phyloP scores from a whole-genome alignment of 2,797 vertebrate species.

The Takifugu ocellatus region DNA sequence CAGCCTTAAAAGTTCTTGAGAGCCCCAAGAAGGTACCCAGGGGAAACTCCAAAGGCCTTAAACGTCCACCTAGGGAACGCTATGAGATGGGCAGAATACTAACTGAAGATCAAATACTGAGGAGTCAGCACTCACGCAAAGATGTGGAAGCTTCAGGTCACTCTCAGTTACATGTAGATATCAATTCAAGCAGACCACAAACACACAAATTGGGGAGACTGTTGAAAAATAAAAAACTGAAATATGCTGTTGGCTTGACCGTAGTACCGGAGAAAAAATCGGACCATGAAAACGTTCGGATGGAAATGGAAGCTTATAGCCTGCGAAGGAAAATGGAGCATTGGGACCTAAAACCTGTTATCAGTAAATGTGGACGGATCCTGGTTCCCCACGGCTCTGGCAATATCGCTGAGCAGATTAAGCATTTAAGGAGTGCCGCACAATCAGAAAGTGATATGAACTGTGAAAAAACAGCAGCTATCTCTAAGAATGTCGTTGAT shows the following conservation, averaged over 20 bases:
- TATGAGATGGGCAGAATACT: constrained; percentile 19
- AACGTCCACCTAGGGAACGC: constrained; percentile 20
- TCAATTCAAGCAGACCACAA: constrained; percentile 35
- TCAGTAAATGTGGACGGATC: constrained; percentile 74
- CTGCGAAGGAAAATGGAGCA: constrained; percentile 68
- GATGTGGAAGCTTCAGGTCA: constrained; percentile 12
- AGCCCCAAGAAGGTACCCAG: constrained; percentile 15
- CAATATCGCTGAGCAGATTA: constrained; percentile 34
- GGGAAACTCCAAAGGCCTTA: constrained; percentile 4
- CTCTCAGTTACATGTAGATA: neutral
- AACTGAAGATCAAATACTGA: constrained; percentile 15
- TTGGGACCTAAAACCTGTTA: constrained; percentile 73
- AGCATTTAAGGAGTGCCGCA: constrained; percentile 31
- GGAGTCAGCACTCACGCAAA: constrained; percentile 5
- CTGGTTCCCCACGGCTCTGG: constrained; percentile 74
- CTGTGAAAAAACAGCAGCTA: constrained; percentile 23
- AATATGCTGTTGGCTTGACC: constrained; percentile 10
- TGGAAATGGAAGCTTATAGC: constrained; percentile 31
- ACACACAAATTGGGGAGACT: constrained; percentile 33
- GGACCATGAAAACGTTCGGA: constrained; percentile 8
- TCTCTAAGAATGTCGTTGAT: constrained; percentile 7
- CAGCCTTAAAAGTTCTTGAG: constrained; percentile 17
- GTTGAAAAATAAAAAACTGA: constrained; percentile 22
- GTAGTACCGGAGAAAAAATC: constrained; percentile 5
- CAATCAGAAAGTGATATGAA: constrained; percentile 16